A percentile compares a stretch with the other conserved stretches of the same genome.
Evolutionary conservation across 2,113 vertebrate genomes (phyloP).

Genomic region (Catagonus wagneri): DNA sequence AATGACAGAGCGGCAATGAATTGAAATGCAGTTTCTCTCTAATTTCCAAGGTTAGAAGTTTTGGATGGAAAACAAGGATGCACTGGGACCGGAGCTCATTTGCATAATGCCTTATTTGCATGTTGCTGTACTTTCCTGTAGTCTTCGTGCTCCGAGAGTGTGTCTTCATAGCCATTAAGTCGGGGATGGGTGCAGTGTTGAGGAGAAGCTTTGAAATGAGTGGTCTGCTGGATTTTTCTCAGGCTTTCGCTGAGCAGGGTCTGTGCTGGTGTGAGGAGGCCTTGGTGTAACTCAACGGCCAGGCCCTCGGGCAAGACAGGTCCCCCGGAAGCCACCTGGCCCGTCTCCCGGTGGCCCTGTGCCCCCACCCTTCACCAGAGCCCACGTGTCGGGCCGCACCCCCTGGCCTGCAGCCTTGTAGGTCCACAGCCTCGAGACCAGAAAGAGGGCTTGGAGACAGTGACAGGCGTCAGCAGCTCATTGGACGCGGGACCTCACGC

Average conservation of each 20-base stretch:
- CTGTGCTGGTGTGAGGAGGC: background rate
- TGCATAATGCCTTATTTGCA: accelerated
- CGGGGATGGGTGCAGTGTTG: accelerated
- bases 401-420: background rate
- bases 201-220: background rate
- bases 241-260: accelerated
- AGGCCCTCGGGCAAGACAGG: background rate
- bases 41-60: background rate
- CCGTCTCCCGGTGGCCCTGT: accelerated
- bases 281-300: accelerated
- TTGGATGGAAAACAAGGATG: background rate
- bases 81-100: background rate
- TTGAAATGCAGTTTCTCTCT: background rate
- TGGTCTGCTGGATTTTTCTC: background rate
- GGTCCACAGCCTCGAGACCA: background rate
- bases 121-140: accelerated
- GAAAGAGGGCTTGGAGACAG: background rate
- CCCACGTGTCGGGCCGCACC: background rate
- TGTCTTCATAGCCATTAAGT: accelerated
- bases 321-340: accelerated
- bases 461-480: background rate
- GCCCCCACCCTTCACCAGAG: too few species aligned
- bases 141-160: accelerated
- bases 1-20: accelerated
- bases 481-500: background rate